These are phyloP conservation scores for Aphelocoma californica DNA, from an alignment of 2,797 vertebrate species.

Conservation along the genomic window DNA sequence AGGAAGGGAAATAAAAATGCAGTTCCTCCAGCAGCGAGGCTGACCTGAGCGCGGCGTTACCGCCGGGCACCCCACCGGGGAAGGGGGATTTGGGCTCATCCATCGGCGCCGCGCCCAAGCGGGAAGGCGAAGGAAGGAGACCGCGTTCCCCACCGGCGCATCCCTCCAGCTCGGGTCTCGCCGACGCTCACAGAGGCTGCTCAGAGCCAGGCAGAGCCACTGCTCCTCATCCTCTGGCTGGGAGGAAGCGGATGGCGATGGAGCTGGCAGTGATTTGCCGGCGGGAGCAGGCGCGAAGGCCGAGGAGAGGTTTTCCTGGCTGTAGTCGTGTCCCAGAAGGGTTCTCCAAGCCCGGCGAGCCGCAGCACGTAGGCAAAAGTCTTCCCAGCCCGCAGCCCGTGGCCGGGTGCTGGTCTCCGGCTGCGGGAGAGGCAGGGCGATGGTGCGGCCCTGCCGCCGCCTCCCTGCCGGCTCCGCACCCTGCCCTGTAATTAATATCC, in stretches of 20 bases:
- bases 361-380: not conserved
- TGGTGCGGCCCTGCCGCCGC: not conserved
- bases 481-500: slow-evolving; percentile 24
- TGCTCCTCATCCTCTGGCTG: not conserved
- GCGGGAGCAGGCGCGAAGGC: not conserved
- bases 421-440: not conserved
- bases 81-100: not conserved
- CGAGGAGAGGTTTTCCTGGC: not conserved
- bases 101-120: accelerated
- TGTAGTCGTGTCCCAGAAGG: not conserved
- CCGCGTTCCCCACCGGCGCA: not conserved
- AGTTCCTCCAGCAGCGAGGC: slow-evolving; percentile 15
- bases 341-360: not conserved
- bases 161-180: not conserved
- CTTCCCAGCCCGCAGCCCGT: not conserved
- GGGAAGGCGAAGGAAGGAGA: not conserved
- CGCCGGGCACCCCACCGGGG: not conserved
- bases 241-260: slow-evolving; percentile 1
- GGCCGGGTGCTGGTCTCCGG: not conserved
- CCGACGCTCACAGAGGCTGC: not conserved
- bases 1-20: slow-evolving; percentile 46
- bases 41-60: not conserved
- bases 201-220: not conserved
- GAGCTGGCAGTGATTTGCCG: not conserved
- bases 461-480: not conserved